phyloP scores from a whole-genome alignment of 2,113 vertebrate species.

The Amblyornis subalaris region DNA sequence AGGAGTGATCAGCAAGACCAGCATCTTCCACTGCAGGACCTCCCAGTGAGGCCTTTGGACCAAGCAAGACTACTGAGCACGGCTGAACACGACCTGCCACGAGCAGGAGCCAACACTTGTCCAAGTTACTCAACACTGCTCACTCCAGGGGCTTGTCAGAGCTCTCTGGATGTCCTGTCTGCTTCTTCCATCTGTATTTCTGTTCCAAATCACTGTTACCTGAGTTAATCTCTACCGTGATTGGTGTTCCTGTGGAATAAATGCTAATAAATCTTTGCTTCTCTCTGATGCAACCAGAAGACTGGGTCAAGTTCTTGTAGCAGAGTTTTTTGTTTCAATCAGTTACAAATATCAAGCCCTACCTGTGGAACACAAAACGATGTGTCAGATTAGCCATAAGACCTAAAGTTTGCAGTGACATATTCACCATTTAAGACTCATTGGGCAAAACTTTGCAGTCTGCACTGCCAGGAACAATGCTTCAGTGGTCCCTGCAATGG shows the following conservation, averaged over 20 bases:
- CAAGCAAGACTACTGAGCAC: background rate
- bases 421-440: background rate
- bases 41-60: background rate
- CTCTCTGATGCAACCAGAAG: conserved; percentile 27
- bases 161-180: background rate
- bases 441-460: background rate
- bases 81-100: background rate
- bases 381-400: rapidly evolving
- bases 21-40: background rate
- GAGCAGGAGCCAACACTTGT: background rate
- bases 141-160: background rate
- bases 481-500: rapidly evolving
- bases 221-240: background rate
- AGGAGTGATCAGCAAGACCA: background rate
- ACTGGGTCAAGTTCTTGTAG: background rate
- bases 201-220: background rate
- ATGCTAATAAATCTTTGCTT: conserved; percentile 55
- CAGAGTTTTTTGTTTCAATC: background rate
- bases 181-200: background rate
- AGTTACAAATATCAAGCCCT: background rate
- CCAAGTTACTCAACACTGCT: background rate
- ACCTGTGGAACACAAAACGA: background rate
- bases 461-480: background rate
- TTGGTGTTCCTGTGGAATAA: background rate
- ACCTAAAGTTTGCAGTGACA: background rate